phyloP scores from a whole-genome alignment of 2,888 invertebrate species.

The Drosophila maculinotata region DNA sequence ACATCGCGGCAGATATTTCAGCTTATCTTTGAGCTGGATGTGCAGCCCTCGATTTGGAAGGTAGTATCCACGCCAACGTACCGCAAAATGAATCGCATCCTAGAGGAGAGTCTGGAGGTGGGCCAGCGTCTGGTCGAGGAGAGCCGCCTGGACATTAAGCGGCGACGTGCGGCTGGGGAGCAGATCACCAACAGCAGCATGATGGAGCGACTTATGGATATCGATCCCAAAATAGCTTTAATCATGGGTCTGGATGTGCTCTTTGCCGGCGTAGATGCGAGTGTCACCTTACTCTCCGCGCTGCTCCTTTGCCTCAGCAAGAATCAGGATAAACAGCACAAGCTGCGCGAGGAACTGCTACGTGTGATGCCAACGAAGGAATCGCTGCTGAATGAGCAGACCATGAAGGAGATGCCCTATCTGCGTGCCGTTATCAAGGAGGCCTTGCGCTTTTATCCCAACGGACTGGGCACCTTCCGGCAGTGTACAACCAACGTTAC shows the following conservation, averaged over 20 bases:
- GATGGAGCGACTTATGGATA: conserved; percentile 86
- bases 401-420: conserved; percentile 86
- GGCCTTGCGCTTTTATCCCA: conserved; percentile 88
- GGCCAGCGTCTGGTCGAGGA: conserved; percentile 79
- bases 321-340: conserved; percentile 88
- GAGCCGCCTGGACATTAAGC: conserved; percentile 57
- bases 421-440: conserved; percentile 91
- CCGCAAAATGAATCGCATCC: conserved; percentile 62
- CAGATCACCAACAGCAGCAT: conserved; percentile 83
- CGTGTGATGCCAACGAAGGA: conserved; percentile 84
- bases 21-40: conserved; percentile 67
- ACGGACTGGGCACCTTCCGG: conserved; percentile 87
- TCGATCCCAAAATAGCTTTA: conserved; percentile 86
- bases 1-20: conserved; percentile 48
- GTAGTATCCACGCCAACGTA: conserved; percentile 76
- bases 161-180: conserved; percentile 57
- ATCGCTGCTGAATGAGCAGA: conserved; percentile 83
- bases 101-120: conserved; percentile 65
- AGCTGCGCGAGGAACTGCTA: conserved; percentile 87
- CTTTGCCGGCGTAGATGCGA: conserved; percentile 88
- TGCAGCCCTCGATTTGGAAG: conserved; percentile 82
- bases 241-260: conserved; percentile 87
- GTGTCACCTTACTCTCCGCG: conserved; percentile 84
- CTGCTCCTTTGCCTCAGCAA: conserved; percentile 88
- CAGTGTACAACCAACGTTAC: conserved; percentile 86